Base-by-base conservation (phyloP, 1,140 invertebrate species). In the Bombus breviceps region DNA sequence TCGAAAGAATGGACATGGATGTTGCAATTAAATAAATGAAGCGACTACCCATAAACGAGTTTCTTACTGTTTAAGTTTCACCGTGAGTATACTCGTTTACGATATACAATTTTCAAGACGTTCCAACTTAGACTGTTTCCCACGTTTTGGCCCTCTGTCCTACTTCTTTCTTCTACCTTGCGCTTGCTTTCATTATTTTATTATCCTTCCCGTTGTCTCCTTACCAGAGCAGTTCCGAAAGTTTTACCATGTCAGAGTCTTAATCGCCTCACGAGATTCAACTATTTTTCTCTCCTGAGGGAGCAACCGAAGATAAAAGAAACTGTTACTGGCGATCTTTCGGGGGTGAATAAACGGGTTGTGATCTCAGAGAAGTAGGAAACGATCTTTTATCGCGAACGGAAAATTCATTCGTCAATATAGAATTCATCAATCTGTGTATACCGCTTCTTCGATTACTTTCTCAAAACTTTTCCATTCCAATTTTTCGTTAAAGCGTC, bases 341-440 rank as follows among this genome's bases (percentile, higher is more conserved):
- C 53, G 78, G 6, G 28, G 34, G 4, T 43, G 78, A 41, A 79
- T 59, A 86, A 89, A 88, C 87, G 68, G 37, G 47, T 43, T 47
- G 59, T 6, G 59, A 66, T 79, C 81, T 22, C 47, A 2, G 0
- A 53, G 47, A 53, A 53, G 32, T 66, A 43, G 37, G 57, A 71
- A 43, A 41, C 34, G 39, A 62, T 89, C 69, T 80, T 86, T 83
- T 81, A 75, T 89, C 80, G 71, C 34, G n/a, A 34, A 9, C n/a
- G 41, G 37, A 71, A 83, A 86, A 88, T 72, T 79, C 64, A 86
- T 83, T 72, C 80, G 80, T 86, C 84, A 59, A 59, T 47, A 15
- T 25, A 32, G 37, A 68, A 62, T 32, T 69, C 69, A 59, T 71
- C 66, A 34, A 68, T 39, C 37, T 62, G 80, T 87, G 22, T 53